These are phyloP conservation scores for Eupithecia vulgata DNA, from an alignment of 2,888 invertebrate genomes.

Conservation along the genomic window DNA sequence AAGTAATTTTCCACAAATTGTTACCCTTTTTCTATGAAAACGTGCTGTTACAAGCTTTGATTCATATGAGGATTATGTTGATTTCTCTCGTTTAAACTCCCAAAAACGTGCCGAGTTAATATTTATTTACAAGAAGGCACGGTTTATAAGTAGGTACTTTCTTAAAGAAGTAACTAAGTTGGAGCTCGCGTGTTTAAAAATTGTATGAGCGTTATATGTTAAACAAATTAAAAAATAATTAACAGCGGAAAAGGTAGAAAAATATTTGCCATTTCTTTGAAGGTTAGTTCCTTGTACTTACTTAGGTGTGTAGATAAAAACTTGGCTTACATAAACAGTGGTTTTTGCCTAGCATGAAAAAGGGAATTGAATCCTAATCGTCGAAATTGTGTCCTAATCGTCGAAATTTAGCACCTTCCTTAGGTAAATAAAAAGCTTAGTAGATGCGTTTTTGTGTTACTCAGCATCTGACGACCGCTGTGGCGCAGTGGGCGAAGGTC, in stretches of 20 bases:
- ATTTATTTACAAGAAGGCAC: not conserved
- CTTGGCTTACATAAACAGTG: not conserved
- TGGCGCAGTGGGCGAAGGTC: no score
- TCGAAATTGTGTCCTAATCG: no score
- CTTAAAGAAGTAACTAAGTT: not conserved
- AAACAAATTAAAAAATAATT: constrained; percentile 2
- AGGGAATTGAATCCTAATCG: not conserved
- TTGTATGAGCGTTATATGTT: not conserved
- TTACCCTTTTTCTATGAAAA: not conserved
- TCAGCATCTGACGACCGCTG: no score
- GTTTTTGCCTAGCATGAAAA: not conserved
- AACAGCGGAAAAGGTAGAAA: not conserved
- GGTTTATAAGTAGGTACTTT: not conserved
- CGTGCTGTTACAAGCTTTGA: not conserved
- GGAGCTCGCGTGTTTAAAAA: not conserved
- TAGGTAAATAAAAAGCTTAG: no score
- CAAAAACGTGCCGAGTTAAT: not conserved
- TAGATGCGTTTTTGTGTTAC: no score
- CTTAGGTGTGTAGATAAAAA: not conserved
- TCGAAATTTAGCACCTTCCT: no score
- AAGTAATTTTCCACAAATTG: not conserved
- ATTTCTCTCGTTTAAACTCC: not conserved
- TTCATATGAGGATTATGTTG: not conserved
- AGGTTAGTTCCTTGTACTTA: not conserved
- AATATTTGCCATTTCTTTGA: not conserved